Percentiles rank a stretch among this genome's conserved stretches.
Conservation (phyloP, 1,140 invertebrate species). For the Drosophila albomicans region DNA sequence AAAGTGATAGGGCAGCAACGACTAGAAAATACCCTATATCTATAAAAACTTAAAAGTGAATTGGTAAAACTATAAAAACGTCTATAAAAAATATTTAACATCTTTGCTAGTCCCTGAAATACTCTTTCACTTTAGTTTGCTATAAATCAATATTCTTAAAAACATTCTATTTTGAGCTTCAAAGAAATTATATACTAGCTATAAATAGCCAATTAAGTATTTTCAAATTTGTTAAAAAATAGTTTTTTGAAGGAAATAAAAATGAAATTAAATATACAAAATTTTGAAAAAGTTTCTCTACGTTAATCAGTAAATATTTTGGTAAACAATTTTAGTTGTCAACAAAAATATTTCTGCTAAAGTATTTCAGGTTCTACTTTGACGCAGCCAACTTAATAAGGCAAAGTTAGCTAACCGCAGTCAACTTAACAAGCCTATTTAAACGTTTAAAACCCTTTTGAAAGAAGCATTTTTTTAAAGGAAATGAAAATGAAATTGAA, state of each 20-base stretch:
- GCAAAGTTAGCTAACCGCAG: background rate
- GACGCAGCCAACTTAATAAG: conserved; percentile 11
- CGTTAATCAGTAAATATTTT: too few species aligned
- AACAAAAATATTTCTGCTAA: too few species aligned
- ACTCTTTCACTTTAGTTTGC: background rate
- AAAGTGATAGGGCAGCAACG: background rate
- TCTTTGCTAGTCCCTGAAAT: background rate
- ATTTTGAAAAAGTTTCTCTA: too few species aligned
- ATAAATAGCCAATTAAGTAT: background rate
- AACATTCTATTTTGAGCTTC: background rate
- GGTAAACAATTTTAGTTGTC: too few species aligned
- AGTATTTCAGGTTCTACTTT: too few species aligned
- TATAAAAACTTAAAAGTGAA: background rate
- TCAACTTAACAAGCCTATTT: conserved; percentile 2
- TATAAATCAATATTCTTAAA: background rate
- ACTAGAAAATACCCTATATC: background rate
- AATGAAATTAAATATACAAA: too few species aligned
- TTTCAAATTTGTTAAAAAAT: background rate
- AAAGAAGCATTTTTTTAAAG: too few species aligned
- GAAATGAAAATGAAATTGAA: too few species aligned
- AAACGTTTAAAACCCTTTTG: too few species aligned
- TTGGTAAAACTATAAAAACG: conserved; percentile 6
- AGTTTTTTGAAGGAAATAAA: too few species aligned
- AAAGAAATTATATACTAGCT: background rate
- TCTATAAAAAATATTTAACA: background rate